Base-by-base conservation (phyloP, 2,888 invertebrate species). In the Xestia sexstrigata region DNA sequence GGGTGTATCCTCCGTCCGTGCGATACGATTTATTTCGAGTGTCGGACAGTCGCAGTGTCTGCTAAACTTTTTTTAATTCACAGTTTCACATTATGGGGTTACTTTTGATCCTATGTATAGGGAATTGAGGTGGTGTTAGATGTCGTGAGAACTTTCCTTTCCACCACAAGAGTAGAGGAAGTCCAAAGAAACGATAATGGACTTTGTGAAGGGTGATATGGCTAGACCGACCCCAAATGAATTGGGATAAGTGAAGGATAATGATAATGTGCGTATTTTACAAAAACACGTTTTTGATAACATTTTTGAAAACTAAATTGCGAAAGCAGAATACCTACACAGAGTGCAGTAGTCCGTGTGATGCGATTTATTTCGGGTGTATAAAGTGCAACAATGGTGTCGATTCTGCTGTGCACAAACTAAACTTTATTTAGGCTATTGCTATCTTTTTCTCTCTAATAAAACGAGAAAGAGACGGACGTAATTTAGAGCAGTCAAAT, bases 21-120 rank as follows among this genome's bases (percentile, higher is more conserved):
- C 65, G 47, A 68, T 30, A 68, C 58, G 63, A 83, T 79, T 72
- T 72, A 83, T 63, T 78, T 79, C 23, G 26, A 72, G 72, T 78
- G 55, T 79, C 70, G n/a, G 35, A 23, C 47, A 2, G 42, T 42
- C 9, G 15, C 26, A 13, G 45, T 39, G 58, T 60, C 58, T 69
- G 42, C 30, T 20, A 49, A 49, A 20, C 67, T 77, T 20, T 65
- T 35, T 26, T 30, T 39, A 65, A 52, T 66, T 65, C 13, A 63
- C 77, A 45, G 60, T 62, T 20, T 62, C 60, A 60, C 17, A 8
- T 8, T 20, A 35, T 49, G 35, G 65, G 63, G 23, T 52, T 39
- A 2, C 52, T 58, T 79, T 79, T 62, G 30, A 35, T 62, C 1
- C 20, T 35, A 9, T 62, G 30, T 62, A 9, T 20, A 30, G 11